phyloP scores from a whole-genome alignment of 2,113 vertebrate genomes.

The Centropus unirufus region DNA sequence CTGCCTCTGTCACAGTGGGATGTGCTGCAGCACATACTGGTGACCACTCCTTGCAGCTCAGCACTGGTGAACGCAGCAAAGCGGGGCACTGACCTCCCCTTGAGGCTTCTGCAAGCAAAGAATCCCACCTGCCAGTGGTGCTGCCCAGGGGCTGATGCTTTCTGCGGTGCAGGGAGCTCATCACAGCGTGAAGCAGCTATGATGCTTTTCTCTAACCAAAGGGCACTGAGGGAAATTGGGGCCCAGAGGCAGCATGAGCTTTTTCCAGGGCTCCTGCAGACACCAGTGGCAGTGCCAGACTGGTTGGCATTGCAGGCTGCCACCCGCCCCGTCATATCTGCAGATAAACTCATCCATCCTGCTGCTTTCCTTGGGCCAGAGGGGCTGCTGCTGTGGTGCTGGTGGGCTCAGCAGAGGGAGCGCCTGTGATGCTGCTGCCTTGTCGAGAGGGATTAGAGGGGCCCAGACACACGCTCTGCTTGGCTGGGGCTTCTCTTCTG shows the following conservation, averaged over 20 bases:
- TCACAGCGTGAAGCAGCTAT: rapidly evolving
- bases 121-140: too few relatives aligned
- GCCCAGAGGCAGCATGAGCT: neutral
- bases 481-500: neutral
- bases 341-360: neutral
- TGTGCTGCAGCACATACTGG: rapidly evolving
- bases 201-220: neutral
- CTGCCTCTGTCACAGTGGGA: rapidly evolving
- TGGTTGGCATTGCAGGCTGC: neutral
- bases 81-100: neutral
- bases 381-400: rapidly evolving
- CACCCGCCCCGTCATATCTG: neutral
- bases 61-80: rapidly evolving
- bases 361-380: rapidly evolving
- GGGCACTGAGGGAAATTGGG: rapidly evolving
- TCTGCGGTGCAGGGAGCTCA: neutral
- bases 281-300: rapidly evolving
- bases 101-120: neutral
- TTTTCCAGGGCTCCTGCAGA: neutral
- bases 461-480: rapidly evolving
- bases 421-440: rapidly evolving
- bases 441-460: neutral
- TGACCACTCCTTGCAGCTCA: rapidly evolving
- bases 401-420: neutral
- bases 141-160: neutral